Evolutionary conservation across 2,113 vertebrate genomes (phyloP), one percentile per base, ranked within the genome.

Genomic region (Craseonycteris thonglongyai): DNA sequence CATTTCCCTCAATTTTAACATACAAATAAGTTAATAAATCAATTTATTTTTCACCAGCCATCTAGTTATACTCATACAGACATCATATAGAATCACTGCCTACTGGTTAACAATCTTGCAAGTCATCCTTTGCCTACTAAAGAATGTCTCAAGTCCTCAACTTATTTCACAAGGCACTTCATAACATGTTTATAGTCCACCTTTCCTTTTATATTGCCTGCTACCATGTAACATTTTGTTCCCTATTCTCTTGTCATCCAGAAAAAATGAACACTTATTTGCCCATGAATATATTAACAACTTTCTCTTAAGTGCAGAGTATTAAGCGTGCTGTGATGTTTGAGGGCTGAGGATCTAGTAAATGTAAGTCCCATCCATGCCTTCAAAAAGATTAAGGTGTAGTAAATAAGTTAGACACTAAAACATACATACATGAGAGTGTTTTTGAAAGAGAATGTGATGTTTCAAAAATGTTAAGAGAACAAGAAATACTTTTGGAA

Each of bases 1-100:
- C 61, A 95, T 72, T 94, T 91, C 74, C 33, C 78, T 95, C 66
- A 91, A 38, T 58, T 87, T 93, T 35, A 79, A 61, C 49, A 66
- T 45, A 81, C 3, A 76, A 42, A 58, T 45, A 82, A 78, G 68
- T 93, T 91, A 91, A 94, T 95, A 84, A 94, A 93, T 94, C 89
- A 88, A 21, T 51, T 5, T 45, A 47, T 59, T 95, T 93, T 22
- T 72, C 74, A 80, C 49, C 56, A 86, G 51, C 66, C 30, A 56
- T 35, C n/a, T 11, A 69, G n/a, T 82, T 81, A 35, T 86, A 82
- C 22, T 22, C 8, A 58, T 26, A 63, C 18, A 61, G 90, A 75
- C 51, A 92, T 90, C 35, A 61, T 8, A 61, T 11, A 18, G 6
- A 89, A 40, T 76, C 45, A 81, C 61, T 78, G 85, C 7, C 18